Conservation (phyloP, 2,797 vertebrate genomes). For the Coracias cyanogaster region DNA sequence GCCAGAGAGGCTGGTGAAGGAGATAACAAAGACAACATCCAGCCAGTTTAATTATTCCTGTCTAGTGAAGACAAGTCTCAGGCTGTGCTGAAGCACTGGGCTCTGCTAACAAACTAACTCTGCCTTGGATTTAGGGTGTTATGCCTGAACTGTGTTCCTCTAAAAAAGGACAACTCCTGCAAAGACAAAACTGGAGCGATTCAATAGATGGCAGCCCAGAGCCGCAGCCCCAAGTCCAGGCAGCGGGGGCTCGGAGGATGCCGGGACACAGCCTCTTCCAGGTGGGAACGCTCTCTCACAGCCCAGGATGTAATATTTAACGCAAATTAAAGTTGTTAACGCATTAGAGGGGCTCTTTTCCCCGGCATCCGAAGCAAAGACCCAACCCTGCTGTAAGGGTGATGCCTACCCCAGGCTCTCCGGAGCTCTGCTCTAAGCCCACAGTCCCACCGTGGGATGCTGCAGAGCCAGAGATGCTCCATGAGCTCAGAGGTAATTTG, state of each 20-base stretch:
- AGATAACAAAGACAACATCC: neutral
- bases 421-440: neutral
- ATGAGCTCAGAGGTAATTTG: neutral
- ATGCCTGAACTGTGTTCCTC: neutral
- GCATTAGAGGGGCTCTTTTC: neutral
- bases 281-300: neutral
- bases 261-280: neutral
- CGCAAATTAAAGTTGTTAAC: neutral
- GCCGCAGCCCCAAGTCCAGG: neutral
- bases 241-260: neutral
- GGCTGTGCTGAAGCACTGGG: neutral
- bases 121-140: neutral
- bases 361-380: neutral
- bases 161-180: neutral
- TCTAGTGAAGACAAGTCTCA: neutral
- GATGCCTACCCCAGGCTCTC: neutral
- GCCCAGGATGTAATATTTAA: neutral
- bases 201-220: slow-evolving; percentile 16
- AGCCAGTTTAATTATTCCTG: neutral
- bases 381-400: neutral
- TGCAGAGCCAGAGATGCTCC: neutral
- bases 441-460: neutral
- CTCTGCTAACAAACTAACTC: neutral
- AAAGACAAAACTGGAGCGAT: neutral
- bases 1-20: neutral